A percentile compares a stretch with the other conserved stretches of the same genome.
phyloP scores from a whole-genome alignment of 2,113 vertebrate genomes.

The Grallaria varia region DNA sequence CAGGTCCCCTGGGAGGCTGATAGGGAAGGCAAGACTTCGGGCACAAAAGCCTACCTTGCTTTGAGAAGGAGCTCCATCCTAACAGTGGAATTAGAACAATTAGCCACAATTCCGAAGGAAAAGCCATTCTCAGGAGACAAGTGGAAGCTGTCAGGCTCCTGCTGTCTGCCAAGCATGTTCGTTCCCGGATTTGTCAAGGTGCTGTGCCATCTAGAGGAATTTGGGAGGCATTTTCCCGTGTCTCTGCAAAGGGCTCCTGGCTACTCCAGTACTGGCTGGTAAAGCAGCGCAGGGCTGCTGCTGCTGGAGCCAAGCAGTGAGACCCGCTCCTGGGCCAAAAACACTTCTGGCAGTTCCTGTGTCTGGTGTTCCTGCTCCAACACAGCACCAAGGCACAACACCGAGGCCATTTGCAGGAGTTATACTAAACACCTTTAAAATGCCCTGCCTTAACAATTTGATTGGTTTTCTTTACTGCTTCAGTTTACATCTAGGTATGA shows the following conservation, averaged over 20 bases:
- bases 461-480: neutral
- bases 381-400: neutral
- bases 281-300: fast-evolving
- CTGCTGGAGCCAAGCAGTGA: fast-evolving
- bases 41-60: neutral
- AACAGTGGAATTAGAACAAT: neutral
- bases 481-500: neutral
- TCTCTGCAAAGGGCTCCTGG: neutral
- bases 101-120: neutral
- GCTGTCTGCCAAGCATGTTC: fast-evolving
- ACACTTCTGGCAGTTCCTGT: neutral
- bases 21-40: neutral
- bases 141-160: neutral
- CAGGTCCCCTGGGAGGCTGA: fast-evolving
- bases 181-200: neutral
- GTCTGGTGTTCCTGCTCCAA: neutral
- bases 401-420: neutral
- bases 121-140: neutral
- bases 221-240: fast-evolving
- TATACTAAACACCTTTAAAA: neutral
- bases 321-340: neutral
- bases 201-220: slow-evolving; percentile 45
- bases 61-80: neutral
- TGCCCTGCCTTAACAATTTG: neutral
- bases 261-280: neutral